Base-by-base conservation (phyloP, 2,797 vertebrate genomes). In the Spinus olivaceus region DNA sequence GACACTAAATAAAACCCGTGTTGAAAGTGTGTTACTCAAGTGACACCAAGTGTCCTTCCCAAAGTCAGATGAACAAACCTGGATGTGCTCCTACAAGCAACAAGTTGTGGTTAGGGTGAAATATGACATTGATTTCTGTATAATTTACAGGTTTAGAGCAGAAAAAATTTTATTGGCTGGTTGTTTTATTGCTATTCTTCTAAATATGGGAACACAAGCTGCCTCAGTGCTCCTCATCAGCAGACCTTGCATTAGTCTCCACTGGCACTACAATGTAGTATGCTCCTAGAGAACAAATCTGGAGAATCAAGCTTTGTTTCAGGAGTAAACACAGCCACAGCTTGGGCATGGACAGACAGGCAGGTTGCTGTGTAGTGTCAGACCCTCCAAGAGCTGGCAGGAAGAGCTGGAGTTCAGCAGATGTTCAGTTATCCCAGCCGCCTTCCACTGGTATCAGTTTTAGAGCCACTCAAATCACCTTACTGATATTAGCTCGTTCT, bases 401-500 rank as follows among this genome's bases (percentile, higher is more conserved):
- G 37, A 14, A 12, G 4, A 41, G 3, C 0, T 8, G 3, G 44
- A 71, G 7, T 7, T 50, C n/a, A 32, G 27, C 13, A 73, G 19
- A 6, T 5, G 19, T 6, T 82, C 9, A 1, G 7, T 35, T 72
- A 22, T 5, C 16, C 23, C 42, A 72, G 11, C 12, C 46, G 12
- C n/a, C 33, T 85, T 41, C 44, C 5, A 9, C 9, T 13, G 20
- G 4, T 12, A 41, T n/a, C 2, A 2, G 1, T 35, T 67, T 44
- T 56, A 64, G 15, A 74, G n/a, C 6, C 16, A 16, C 19, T n/a
- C 27, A 50, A 54, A 72, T 14, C 8, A 46, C 17, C 5, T 56
- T n/a, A 15, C 2, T 66, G 19, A 9, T 37, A 41, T 42, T 3
- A 51, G 2, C 9, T 63, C 37, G 14, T 5, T 80, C 64, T 66